Percentiles rank a stretch among this genome's conserved stretches.
These are phyloP conservation scores for Julus scanicus DNA, from an alignment of 2,888 invertebrate species.

Conservation along the genomic window DNA sequence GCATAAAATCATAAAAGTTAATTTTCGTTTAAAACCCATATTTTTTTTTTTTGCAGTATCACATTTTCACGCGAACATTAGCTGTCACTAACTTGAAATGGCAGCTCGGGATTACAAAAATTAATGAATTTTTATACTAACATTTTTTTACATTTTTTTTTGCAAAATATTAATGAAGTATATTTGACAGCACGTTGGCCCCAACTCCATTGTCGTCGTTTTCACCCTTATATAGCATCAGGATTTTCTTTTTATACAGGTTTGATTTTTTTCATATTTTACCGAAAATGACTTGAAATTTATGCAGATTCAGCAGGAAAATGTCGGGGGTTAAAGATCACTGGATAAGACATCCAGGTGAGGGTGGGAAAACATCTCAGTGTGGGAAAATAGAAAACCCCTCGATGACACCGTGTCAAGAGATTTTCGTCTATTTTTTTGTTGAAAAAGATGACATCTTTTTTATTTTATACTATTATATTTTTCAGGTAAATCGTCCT, in stretches of 20 bases:
- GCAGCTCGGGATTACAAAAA: not conserved
- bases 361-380: not conserved
- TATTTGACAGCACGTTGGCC: not conserved
- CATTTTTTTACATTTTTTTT: too few relatives aligned
- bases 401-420: not conserved
- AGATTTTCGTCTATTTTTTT: not conserved
- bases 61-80: not conserved
- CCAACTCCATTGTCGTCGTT: not conserved
- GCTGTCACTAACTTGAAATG: not conserved
- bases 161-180: not conserved
- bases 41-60: not conserved
- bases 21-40: not conserved
- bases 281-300: not conserved
- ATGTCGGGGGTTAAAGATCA: not conserved
- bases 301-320: not conserved
- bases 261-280: not conserved
- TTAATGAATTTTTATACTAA: not conserved
- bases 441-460: not conserved
- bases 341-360: not conserved
- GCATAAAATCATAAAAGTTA: not conserved
- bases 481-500: not conserved
- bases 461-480: too few relatives aligned
- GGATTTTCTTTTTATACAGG: not conserved
- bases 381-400: conserved; percentile 3
- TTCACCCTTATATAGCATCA: not conserved